phyloP scores from a whole-genome alignment of 2,113 vertebrate species.

The Mystacornis crossleyi region DNA sequence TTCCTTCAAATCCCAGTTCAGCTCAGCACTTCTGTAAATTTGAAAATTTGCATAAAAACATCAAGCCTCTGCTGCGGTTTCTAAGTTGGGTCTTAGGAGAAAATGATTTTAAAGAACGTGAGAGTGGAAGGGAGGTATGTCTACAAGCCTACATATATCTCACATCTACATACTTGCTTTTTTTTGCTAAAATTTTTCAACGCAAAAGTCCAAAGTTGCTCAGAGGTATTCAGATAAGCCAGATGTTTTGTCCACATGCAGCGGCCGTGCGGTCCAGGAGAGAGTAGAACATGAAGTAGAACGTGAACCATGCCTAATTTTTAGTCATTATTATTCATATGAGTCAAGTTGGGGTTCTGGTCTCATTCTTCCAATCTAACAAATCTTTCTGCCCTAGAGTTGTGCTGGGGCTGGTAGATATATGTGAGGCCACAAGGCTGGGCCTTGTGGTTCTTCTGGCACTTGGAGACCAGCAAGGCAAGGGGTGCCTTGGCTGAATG shows the following conservation, averaged over 20 bases:
- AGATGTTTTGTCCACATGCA: background rate
- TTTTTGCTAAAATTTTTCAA: background rate
- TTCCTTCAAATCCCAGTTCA: background rate
- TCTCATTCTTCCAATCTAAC: background rate
- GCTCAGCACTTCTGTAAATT: constrained; percentile 24
- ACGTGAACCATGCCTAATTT: background rate
- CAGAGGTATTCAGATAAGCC: background rate
- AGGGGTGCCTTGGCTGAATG: background rate
- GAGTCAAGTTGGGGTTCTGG: background rate
- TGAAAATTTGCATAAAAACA: constrained; percentile 24
- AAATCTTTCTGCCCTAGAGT: background rate
- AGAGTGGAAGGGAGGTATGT: background rate
- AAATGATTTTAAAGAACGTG: background rate
- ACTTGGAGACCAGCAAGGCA: background rate
- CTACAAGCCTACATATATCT: background rate
- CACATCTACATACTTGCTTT: background rate
- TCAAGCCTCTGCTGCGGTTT: background rate
- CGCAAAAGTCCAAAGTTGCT: background rate
- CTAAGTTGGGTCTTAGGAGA: constrained; percentile 12
- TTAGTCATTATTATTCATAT: background rate
- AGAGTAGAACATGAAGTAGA: background rate
- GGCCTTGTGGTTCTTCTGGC: background rate
- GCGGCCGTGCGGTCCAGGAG: background rate
- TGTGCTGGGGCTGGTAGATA: background rate
- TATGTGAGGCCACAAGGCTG: accelerated